Conservation (phyloP, 2,113 vertebrate genomes). For the Girardinichthys multiradiatus region DNA sequence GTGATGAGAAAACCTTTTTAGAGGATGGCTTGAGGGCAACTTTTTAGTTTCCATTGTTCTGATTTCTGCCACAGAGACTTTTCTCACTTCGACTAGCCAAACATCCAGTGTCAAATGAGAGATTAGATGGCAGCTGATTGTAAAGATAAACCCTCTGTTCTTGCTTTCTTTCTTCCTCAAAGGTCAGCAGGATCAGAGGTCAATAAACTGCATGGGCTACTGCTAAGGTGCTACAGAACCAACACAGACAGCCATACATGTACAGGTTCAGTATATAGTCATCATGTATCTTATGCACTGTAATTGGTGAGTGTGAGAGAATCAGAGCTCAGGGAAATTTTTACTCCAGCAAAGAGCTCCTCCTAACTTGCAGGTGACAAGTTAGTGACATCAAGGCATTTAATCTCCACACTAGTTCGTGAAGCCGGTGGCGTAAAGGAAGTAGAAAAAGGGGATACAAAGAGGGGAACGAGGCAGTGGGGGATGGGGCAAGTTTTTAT, state of each 20-base stretch:
- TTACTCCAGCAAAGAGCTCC: constrained; percentile 37
- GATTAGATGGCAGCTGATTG: constrained; percentile 59
- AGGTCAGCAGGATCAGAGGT: constrained; percentile 63
- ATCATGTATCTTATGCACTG: constrained; percentile 8
- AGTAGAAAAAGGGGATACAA: constrained; percentile 10
- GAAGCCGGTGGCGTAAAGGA: constrained; percentile 12
- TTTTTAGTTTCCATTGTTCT: constrained; percentile 24
- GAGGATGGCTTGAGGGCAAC: constrained; percentile 11
- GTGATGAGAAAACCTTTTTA: constrained; percentile 45
- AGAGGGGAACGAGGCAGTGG: constrained; percentile 8
- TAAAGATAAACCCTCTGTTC: constrained; percentile 66
- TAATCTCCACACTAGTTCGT: constrained; percentile 44
- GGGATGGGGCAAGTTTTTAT: constrained; percentile 39
- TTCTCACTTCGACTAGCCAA: constrained; percentile 28
- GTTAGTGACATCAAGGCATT: constrained; percentile 50
- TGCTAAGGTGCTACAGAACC: constrained; percentile 20
- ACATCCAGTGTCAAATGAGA: constrained; percentile 17
- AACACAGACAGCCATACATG: constrained; percentile 12
- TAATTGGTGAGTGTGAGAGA: constrained; percentile 4
- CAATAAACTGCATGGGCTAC: constrained; percentile 40
- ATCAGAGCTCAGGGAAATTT: constrained; percentile 19
- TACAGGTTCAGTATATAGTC: background rate
- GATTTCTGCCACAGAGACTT: constrained; percentile 7
- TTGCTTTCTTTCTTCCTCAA: constrained; percentile 22
- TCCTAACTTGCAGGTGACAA: constrained; percentile 55